Percentiles rank a stretch among this genome's conserved stretches.
Conservation (phyloP, 1,140 invertebrate genomes). For the Zaprionus kolodkinae region DNA sequence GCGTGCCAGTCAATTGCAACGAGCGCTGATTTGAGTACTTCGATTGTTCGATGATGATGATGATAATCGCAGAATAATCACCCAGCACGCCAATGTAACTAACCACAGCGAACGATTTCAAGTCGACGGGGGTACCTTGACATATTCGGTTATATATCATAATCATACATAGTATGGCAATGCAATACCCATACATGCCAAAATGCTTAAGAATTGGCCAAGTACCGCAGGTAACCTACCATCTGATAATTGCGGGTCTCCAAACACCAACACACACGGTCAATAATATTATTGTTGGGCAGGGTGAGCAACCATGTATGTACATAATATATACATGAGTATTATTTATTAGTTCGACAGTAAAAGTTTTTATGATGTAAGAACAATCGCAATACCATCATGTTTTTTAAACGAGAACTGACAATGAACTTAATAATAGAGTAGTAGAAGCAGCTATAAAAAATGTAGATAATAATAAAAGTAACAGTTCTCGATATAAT, state of each 20-base stretch:
- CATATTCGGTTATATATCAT: slow-evolving; percentile 25
- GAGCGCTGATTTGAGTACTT: slow-evolving; percentile 27
- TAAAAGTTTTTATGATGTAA: slow-evolving; percentile 31
- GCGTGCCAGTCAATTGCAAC: slow-evolving; percentile 36
- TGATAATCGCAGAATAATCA: slow-evolving; percentile 46
- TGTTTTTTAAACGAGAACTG: background rate
- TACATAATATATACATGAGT: background rate
- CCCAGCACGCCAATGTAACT: slow-evolving; percentile 31
- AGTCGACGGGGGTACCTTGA: slow-evolving; percentile 47
- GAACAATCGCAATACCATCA: background rate
- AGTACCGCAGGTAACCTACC: slow-evolving; percentile 31
- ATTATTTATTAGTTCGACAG: slow-evolving; percentile 11
- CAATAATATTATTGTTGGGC: slow-evolving; percentile 11
- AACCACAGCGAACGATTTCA: slow-evolving; percentile 17
- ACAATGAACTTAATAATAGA: background rate
- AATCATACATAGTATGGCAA: background rate
- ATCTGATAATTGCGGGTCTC: slow-evolving; percentile 29
- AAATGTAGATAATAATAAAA: no score
- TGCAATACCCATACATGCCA: slow-evolving; percentile 16
- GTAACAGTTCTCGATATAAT: no score
- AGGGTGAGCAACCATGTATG: background rate
- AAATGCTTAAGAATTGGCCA: slow-evolving; percentile 20
- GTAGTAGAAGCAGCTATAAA: background rate
- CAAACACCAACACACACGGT: background rate
- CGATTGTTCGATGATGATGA: slow-evolving; percentile 32